Conservation (phyloP, 2,113 vertebrate genomes). For the Seriola quinqueradiata region DNA sequence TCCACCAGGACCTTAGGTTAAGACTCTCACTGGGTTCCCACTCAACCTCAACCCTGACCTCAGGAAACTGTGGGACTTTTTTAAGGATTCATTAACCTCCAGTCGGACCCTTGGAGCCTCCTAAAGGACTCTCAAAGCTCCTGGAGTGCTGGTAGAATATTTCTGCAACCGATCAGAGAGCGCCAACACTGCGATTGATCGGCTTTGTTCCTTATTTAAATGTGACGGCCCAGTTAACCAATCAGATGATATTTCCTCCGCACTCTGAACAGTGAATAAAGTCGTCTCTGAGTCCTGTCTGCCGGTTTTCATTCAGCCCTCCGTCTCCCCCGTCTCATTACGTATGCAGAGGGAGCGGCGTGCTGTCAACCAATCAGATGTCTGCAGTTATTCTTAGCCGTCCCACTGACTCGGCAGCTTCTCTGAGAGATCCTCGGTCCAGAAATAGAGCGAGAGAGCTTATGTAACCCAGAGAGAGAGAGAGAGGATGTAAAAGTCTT, state of each 20-base stretch:
- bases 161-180: neutral
- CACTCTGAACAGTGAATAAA: no score
- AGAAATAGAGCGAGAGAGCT: slow-evolving; percentile 48
- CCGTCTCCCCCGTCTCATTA: slow-evolving; percentile 23
- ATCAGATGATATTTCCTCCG: neutral
- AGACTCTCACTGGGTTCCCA: no score
- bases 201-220: no score
- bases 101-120: neutral
- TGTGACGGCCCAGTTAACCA: neutral
- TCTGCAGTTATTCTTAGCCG: slow-evolving; percentile 61
- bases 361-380: slow-evolving; percentile 47
- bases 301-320: slow-evolving; percentile 49
- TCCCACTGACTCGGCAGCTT: slow-evolving; percentile 67
- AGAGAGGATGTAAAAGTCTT: neutral
- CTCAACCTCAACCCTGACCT: neutral
- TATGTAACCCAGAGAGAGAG: slow-evolving; percentile 33
- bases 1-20: neutral
- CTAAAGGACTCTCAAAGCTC: neutral
- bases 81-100: neutral
- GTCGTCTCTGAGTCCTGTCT: neutral
- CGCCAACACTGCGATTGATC: neutral
- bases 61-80: neutral
- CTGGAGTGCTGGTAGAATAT: neutral
- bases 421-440: slow-evolving; percentile 39
- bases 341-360: slow-evolving; percentile 26